These are phyloP conservation scores for Prunella fulvescens DNA, from an alignment of 2,113 vertebrate genomes.

Conservation along the genomic window DNA sequence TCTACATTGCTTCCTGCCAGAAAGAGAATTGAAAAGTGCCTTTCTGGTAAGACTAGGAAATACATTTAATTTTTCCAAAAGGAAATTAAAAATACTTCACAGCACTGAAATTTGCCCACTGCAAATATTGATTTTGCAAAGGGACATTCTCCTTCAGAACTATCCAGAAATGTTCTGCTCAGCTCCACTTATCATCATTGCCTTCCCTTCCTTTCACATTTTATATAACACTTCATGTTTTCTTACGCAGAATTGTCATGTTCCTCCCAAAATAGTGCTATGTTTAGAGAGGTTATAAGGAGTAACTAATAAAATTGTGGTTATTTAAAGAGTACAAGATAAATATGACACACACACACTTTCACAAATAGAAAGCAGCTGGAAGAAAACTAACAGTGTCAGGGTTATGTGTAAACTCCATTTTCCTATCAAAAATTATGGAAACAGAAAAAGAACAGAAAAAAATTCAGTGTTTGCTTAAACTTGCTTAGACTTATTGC, in stretches of 20 bases:
- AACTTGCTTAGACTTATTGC: not conserved
- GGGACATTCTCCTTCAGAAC: not conserved
- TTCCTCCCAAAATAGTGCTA: conserved; percentile 1
- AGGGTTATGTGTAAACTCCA: not conserved
- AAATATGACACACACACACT: not conserved
- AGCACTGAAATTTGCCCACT: not conserved
- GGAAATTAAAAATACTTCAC: conserved; percentile 11
- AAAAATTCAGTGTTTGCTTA: not conserved
- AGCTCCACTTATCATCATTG: not conserved
- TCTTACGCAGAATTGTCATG: not conserved
- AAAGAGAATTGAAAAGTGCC: not conserved
- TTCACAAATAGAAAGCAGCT: conserved; percentile 35
- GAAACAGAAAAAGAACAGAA: conserved; percentile 6
- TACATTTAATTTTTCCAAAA: not conserved
- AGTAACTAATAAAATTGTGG: conserved; percentile 9
- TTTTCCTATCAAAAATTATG: conserved; percentile 8
- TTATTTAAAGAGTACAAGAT: conserved; percentile 39
- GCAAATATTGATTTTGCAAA: conserved; percentile 2
- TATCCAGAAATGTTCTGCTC: not conserved
- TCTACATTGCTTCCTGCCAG: not conserved
- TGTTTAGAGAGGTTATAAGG: conserved; percentile 5
- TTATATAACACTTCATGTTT: not conserved
- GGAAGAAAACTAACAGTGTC: conserved; percentile 10
- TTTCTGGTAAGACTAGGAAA: not conserved
- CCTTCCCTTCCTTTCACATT: not conserved